Evolutionary conservation across 2,113 vertebrate species (phyloP).

Genomic region (Hippocampus abdominalis): DNA sequence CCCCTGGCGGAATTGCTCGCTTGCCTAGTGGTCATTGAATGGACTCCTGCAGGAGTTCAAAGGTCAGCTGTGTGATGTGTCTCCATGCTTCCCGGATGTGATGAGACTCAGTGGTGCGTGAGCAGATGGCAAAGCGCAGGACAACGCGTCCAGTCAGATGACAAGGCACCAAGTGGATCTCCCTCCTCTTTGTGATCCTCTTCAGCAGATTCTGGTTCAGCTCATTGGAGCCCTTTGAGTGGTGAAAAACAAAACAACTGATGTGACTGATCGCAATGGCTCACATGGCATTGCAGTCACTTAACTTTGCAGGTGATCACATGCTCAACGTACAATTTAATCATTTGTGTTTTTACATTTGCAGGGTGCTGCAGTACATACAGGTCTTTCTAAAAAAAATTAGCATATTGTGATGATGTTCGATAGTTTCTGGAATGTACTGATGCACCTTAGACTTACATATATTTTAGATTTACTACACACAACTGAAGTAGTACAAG

Average conservation of each 20-base stretch:
- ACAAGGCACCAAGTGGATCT: constrained; percentile 91
- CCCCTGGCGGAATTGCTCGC: too few species aligned
- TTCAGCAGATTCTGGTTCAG: constrained; percentile 84
- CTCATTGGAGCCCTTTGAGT: constrained; percentile 77
- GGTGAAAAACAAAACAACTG: background rate
- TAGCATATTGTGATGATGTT: too few species aligned
- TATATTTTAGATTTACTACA: too few species aligned
- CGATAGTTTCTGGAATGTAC: too few species aligned
- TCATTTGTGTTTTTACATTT: too few species aligned
- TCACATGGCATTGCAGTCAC: background rate
- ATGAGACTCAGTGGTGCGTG: constrained; percentile 73
- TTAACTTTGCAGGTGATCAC: too few species aligned
- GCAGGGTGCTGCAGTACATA: too few species aligned
- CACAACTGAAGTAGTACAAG: too few species aligned
- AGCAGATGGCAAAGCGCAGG: constrained; percentile 86
- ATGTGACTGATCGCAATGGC: background rate
- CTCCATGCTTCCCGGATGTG: constrained; percentile 85
- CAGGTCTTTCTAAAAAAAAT: too few species aligned
- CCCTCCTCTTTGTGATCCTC: constrained; percentile 76
- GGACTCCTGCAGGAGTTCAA: constrained; percentile 68
- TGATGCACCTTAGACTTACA: too few species aligned
- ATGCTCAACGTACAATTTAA: too few species aligned
- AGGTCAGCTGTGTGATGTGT: constrained; percentile 79
- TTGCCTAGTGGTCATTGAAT: constrained; percentile 23
- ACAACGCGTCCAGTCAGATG: constrained; percentile 80